Evolutionary conservation across 2,888 invertebrate species (phyloP), one percentile per base, ranked within the genome.

Genomic region (Pherbina coryleti): DNA sequence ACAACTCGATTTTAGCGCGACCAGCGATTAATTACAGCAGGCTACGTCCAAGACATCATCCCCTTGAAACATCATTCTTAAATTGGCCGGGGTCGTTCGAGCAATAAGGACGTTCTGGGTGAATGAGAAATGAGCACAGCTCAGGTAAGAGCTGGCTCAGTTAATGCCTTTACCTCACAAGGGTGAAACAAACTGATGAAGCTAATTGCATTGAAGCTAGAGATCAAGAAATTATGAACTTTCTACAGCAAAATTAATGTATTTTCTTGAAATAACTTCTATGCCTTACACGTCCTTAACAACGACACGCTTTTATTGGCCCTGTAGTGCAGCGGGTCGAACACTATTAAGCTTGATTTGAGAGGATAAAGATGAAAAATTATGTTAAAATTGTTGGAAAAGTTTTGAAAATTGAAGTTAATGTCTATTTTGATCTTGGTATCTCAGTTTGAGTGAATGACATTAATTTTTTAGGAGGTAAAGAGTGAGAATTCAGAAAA

Each of bases 141-240:
- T 49, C 57, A 60, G 57, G 57, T 60, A 60, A n/a, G 22, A 19
- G 8, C n/a, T 25, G 9, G 19, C 55, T 5, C 19, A 57, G 22
- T 7, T 8, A 14, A 11, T 28, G 28, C 14, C 57, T 11, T 28
- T 14, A 28, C 57, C 25, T 22, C n/a, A 60, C 64, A 49, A 25
- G 28, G 51, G 55, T 62, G 49, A n/a, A 60, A 17, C 31, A 37
- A 70, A n/a, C 44, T 28, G 55, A n/a, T n/a, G 55, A 67, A 34
- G 19, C 66, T 62, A 67, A 76, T 62, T 66, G 62, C 53, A n/a
- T 25, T n/a, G 14, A 51, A 11, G 64, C 31, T 62, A 71, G 60
- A 66, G 57, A 60, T 75, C 74, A 72, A 19, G 49, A 77, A 78
- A 78, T 74, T 53, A 55, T 77, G 75, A 77, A 78, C 77, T 80